Evolutionary conservation across 2,888 invertebrate species (phyloP).

Genomic region (Agrotis clavis): DNA sequence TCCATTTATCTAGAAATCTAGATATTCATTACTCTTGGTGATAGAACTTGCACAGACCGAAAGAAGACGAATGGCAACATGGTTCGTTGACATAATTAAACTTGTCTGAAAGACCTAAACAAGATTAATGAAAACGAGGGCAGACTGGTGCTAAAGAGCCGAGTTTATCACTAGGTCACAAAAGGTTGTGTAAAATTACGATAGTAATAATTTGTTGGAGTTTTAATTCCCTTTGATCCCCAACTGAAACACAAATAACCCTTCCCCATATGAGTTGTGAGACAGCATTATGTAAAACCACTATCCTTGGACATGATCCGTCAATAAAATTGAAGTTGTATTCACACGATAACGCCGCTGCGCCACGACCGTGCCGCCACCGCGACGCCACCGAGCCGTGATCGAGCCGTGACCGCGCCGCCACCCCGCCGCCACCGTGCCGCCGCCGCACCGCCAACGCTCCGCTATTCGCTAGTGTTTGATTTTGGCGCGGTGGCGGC

Average conservation of each 20-base stretch:
- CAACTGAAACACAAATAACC: constrained; percentile 31
- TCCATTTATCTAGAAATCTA: not conserved
- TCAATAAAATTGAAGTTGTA: not conserved
- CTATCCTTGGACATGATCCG: not conserved
- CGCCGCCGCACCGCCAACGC: too few relatives aligned
- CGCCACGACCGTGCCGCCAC: too few relatives aligned
- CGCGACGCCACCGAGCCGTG: too few relatives aligned
- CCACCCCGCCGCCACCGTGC: too few relatives aligned
- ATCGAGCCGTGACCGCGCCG: too few relatives aligned
- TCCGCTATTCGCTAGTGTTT: too few relatives aligned
- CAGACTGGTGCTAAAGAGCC: not conserved
- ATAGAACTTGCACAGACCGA: not conserved
- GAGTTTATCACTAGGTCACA: not conserved
- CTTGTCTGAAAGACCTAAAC: not conserved
- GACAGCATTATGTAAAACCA: constrained; percentile 17
- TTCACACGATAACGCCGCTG: not conserved
- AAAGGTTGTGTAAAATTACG: not conserved
- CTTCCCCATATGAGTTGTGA: not conserved
- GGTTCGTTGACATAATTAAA: constrained; percentile 3
- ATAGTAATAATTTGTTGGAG: not conserved
- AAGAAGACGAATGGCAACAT: not conserved
- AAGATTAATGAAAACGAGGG: not conserved
- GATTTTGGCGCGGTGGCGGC: too few relatives aligned
- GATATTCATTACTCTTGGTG: not conserved
- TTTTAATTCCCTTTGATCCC: constrained; percentile 18